A percentile compares a stretch with the other conserved stretches of the same genome.
These are phyloP conservation scores for Teleiodes luculella DNA, from an alignment of 2,888 invertebrate species.

Conservation along the genomic window DNA sequence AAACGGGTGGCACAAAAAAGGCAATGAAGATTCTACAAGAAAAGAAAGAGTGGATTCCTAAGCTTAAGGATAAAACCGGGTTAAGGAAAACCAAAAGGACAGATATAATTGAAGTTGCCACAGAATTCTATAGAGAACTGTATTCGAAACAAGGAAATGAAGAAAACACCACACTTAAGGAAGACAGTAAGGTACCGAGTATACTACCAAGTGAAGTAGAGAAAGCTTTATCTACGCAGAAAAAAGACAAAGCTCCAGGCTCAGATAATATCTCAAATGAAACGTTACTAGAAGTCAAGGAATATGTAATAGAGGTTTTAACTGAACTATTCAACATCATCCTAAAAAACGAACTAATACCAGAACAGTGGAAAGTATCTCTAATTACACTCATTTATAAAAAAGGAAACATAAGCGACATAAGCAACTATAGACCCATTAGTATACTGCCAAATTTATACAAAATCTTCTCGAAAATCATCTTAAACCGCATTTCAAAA, in stretches of 20 bases:
- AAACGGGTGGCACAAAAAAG: conserved; percentile 26
- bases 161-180: background rate
- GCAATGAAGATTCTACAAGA: conserved; percentile 23
- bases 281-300: background rate
- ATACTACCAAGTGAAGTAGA: conserved; percentile 14
- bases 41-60: conserved; percentile 20
- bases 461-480: conserved; percentile 23
- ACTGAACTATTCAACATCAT: conserved; percentile 10
- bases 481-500: conserved; percentile 20
- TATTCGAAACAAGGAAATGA: background rate
- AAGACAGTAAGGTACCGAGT: background rate
- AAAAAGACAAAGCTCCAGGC: conserved; percentile 18
- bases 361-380: conserved; percentile 8
- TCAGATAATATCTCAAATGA: conserved; percentile 17
- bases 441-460: no score
- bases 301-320: background rate
- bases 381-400: conserved; percentile 6
- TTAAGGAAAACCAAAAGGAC: conserved; percentile 4
- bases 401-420: conserved; percentile 13
- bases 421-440: conserved; percentile 14
- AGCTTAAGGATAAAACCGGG: conserved; percentile 16
- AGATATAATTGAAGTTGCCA: conserved; percentile 14
- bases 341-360: conserved; percentile 5
- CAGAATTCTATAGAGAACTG: conserved; percentile 16
- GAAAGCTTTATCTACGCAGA: conserved; percentile 17